phyloP scores from a whole-genome alignment of 2,888 invertebrate genomes.

The Chromoteleia sp. region DNA sequence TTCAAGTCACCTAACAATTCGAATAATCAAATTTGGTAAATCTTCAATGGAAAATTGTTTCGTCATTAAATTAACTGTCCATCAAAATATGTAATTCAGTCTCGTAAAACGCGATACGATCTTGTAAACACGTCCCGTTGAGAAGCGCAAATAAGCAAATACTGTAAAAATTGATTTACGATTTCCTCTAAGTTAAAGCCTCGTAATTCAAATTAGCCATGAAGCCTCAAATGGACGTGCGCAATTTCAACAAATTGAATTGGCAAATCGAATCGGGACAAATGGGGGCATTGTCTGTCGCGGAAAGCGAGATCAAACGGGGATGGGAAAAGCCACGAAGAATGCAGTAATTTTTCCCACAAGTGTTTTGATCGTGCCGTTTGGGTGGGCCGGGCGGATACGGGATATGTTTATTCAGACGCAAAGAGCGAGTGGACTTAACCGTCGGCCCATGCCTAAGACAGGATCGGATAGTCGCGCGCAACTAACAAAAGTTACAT shows the following conservation, averaged over 20 bases:
- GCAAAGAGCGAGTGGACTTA: constrained; percentile 77
- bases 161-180: constrained; percentile 62
- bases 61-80: constrained; percentile 3
- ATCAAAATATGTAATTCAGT: constrained; percentile 33
- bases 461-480: constrained; percentile 80
- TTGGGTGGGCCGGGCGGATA: constrained; percentile 83
- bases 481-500: constrained; percentile 82
- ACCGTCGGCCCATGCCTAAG: constrained; percentile 75
- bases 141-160: constrained; percentile 49
- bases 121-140: constrained; percentile 20
- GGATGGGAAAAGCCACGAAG: constrained; percentile 46
- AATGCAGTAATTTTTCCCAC: constrained; percentile 76
- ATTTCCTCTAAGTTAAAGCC: constrained; percentile 46
- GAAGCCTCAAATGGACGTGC: constrained; percentile 27
- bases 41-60: no score
- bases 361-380: constrained; percentile 82
- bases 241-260: constrained; percentile 5
- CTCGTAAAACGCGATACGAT: constrained; percentile 28
- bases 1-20: no score
- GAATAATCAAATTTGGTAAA: no score
- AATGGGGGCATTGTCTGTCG: constrained; percentile 23
- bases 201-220: constrained; percentile 50
- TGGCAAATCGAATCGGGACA: constrained; percentile 26
- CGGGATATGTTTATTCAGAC: constrained; percentile 83
- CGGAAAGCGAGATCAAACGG: constrained; percentile 48